A percentile compares a stretch with the other conserved stretches of the same genome.
These are phyloP conservation scores for Caenorhabditis macrosperma DNA, from an alignment of 2,888 invertebrate genomes.

Conservation along the genomic window DNA sequence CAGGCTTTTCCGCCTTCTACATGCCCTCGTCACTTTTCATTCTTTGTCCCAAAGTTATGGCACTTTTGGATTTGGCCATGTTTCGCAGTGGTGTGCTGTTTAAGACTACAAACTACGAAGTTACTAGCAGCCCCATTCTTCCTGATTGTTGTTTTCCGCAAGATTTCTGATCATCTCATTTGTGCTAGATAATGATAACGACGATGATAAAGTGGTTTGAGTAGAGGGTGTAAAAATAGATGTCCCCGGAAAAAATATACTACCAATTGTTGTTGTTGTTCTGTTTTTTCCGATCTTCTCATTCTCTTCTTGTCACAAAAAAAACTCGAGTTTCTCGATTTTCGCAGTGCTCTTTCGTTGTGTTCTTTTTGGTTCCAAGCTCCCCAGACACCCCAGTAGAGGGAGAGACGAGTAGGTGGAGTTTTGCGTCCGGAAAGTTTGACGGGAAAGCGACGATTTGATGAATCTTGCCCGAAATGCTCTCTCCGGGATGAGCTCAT, in stretches of 20 bases:
- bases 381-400: background rate
- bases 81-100: background rate
- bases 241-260: background rate
- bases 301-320: background rate
- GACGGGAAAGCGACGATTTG: constrained; percentile 23
- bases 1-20: background rate
- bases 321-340: background rate
- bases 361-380: background rate
- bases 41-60: background rate
- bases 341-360: too few species aligned
- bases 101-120: background rate
- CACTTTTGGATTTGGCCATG: too few species aligned
- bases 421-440: background rate
- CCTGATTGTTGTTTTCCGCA: too few species aligned
- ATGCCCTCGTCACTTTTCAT: background rate
- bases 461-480: constrained; percentile 14
- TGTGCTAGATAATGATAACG: background rate
- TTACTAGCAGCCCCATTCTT: too few species aligned
- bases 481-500: constrained; percentile 11
- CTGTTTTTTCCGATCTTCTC: background rate
- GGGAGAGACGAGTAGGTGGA: background rate
- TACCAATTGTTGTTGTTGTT: constrained; percentile 17
- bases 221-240: constrained; percentile 5
- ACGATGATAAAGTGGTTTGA: constrained; percentile 3
- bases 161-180: background rate